Conservation (phyloP, 2,888 invertebrate genomes). For the Tenthredo scrophulariae region DNA sequence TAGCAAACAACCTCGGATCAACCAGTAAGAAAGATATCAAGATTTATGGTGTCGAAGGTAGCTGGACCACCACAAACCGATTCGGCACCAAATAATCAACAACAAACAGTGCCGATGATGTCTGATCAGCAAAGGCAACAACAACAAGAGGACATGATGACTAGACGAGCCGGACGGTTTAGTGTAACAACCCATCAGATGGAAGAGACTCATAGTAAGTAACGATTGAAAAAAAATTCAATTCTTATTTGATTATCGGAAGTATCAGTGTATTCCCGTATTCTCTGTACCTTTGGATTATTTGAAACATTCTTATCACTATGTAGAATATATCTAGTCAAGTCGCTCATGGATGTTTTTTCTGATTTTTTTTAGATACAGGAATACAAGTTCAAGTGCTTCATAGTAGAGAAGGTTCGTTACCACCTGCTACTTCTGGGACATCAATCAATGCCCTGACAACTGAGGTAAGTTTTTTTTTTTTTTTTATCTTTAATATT, state of each 20-base stretch:
- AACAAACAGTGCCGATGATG: constrained; percentile 26
- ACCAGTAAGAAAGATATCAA: constrained; percentile 87
- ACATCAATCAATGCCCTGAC: constrained; percentile 59
- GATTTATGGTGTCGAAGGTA: constrained; percentile 85
- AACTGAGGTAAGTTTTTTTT: constrained; percentile 67
- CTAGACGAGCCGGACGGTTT: constrained; percentile 39
- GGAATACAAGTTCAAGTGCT: constrained; percentile 66
- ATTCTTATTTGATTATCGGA: background rate
- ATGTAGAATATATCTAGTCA: background rate
- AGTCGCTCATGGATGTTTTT: background rate
- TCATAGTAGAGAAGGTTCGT: constrained; percentile 73
- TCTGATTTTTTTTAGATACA: constrained; percentile 49
- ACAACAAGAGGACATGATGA: constrained; percentile 49
- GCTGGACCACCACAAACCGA: constrained; percentile 71
- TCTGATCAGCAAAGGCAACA: constrained; percentile 50
- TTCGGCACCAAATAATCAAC: constrained; percentile 13
- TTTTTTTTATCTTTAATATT: background rate
- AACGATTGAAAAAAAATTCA: background rate
- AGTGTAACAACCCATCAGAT: constrained; percentile 60
- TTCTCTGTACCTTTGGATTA: background rate
- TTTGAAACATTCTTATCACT: background rate
- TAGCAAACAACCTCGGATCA: constrained; percentile 65
- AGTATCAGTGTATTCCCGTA: background rate
- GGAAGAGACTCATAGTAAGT: constrained; percentile 67
- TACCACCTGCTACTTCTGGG: constrained; percentile 69